phyloP scores from a whole-genome alignment of 2,113 vertebrate species.

The Hipposideros armiger region DNA sequence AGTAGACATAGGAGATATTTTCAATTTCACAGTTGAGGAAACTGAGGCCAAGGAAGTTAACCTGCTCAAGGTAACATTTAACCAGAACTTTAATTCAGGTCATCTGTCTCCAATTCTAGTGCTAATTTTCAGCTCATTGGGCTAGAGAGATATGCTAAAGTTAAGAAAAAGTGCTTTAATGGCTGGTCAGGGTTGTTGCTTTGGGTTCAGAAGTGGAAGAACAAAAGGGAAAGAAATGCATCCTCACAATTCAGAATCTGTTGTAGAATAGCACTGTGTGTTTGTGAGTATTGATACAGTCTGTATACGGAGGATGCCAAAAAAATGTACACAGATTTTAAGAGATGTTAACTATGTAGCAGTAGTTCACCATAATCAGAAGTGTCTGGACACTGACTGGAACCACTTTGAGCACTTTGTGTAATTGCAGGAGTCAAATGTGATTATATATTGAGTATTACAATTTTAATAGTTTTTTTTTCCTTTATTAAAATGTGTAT shows the following conservation, averaged over 20 bases:
- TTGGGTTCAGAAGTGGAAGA: not conserved
- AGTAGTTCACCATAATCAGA: too few species aligned
- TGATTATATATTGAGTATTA: too few species aligned
- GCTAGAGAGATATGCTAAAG: not conserved
- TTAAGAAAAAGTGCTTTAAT: not conserved
- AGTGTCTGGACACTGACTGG: too few species aligned
- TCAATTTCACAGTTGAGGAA: not conserved
- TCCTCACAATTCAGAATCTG: not conserved
- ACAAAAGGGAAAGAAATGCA: not conserved
- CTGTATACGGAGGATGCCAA: too few species aligned
- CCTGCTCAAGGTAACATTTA: not conserved
- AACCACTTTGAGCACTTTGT: too few species aligned
- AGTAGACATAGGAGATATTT: conserved; percentile 28
- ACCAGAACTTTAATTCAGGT: not conserved
- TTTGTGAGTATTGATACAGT: not conserved
- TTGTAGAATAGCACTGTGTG: not conserved
- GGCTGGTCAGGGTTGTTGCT: not conserved
- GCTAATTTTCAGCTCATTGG: not conserved
- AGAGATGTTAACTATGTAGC: too few species aligned
- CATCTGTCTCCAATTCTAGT: not conserved
- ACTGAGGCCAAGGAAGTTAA: not conserved
- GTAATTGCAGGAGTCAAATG: too few species aligned
- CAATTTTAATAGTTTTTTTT: too few species aligned
- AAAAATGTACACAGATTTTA: too few species aligned
- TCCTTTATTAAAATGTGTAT: too few species aligned